phyloP scores from a whole-genome alignment of 1,140 invertebrate species.

The Diplogasteroides magnus region DNA sequence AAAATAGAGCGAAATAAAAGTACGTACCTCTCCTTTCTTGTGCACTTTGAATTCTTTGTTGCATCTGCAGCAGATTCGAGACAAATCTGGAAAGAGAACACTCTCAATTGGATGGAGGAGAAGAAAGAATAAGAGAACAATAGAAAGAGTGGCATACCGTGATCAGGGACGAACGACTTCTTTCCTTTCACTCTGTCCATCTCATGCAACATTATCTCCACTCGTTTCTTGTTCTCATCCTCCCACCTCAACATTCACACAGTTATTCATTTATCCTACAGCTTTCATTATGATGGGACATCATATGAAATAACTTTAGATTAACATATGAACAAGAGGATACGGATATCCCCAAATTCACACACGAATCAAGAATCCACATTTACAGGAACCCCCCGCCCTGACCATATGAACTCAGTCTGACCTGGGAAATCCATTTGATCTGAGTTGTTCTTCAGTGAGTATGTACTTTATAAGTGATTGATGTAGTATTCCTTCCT shows the following conservation, averaged over 20 bases:
- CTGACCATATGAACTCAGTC: no score
- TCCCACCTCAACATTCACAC: background rate
- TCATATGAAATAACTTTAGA: no score
- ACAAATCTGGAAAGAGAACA: slow-evolving; percentile 20
- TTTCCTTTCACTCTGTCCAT: slow-evolving; percentile 11
- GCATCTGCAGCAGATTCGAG: slow-evolving; percentile 25
- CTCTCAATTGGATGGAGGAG: background rate
- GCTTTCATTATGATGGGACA: no score
- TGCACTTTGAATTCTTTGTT: slow-evolving; percentile 26
- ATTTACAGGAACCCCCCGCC: no score
- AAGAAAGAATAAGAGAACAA: background rate
- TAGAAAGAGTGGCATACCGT: slow-evolving; percentile 9
- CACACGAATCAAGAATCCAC: no score
- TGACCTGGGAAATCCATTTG: slow-evolving; percentile 8
- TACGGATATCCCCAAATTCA: no score
- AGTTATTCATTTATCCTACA: background rate
- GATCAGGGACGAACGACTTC: slow-evolving; percentile 21
- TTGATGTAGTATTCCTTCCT: slow-evolving; percentile 9
- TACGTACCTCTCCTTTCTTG: slow-evolving; percentile 6
- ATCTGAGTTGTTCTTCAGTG: slow-evolving; percentile 11
- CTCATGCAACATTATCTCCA: background rate
- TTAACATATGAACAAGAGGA: no score
- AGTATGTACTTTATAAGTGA: slow-evolving; percentile 15
- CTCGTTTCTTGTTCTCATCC: background rate
- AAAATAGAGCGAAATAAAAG: background rate